Evolutionary conservation across 2,888 invertebrate genomes (phyloP), one percentile per base, ranked within the genome.

Genomic region (Ophioninae sp.): DNA sequence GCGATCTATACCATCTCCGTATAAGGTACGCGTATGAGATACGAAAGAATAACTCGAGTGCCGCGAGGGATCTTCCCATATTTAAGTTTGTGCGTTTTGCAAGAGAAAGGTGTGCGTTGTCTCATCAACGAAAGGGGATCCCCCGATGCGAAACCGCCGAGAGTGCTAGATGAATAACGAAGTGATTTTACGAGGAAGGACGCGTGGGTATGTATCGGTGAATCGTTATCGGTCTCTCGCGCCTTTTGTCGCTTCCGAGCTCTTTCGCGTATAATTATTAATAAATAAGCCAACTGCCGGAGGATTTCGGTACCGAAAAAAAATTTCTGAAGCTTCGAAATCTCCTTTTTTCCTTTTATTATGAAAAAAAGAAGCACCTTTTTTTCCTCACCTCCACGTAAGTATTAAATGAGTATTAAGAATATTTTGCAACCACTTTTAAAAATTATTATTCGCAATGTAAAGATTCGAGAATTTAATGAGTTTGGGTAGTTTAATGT

Each of bases 91-190:
- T 56, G 41, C 30, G 64, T 84, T 81, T 81, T 72, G 81, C 67
- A 81, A 84, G 83, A 79, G 83, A 84, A 84, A 84, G 81, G 81
- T 51, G 51, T 51, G 51, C 17, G 51, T 51, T 71, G 75, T 78
- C 78, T 75, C 58, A 74, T 37, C 69, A 51, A 51, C 51, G 17
- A 51, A 51, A 6, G 51, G 51, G 78, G 44, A 79, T 63, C 59
- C 73, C 61, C 10, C 73, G 74, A 74, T 71, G 83, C 75, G 75
- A 75, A 58, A 82, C 82, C 77, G 72, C 51, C 61, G 76, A 76
- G 67, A 69, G 73, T 23, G 44, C 22, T 65, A 65, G 39, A 56
- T 61, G 67, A 67, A 75, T 79, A 68, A 73, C 59, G 30, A 59
- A 73, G 79, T 67, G 44, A 73, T 72, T 79, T 65, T 51, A 79